phyloP scores from a whole-genome alignment of 1,140 invertebrate species.

The Hermetia illucens region DNA sequence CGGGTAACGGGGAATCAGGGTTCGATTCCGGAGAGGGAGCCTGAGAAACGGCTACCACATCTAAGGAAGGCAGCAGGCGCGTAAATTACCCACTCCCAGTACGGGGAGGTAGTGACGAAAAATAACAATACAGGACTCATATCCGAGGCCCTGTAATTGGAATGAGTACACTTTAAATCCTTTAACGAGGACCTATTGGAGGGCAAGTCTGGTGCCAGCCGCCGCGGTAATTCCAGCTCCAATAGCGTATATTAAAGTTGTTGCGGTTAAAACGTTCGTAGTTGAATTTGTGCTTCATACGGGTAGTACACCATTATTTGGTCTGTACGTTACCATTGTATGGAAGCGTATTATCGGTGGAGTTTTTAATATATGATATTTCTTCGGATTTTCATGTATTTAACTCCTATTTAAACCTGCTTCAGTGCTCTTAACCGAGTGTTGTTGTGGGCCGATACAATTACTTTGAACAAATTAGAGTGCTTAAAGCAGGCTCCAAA shows the following conservation, averaged over 20 bases:
- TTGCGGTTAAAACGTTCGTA: constrained; percentile 50
- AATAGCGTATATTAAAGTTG: constrained; percentile 78
- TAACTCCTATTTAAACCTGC: no score
- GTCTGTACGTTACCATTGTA: neutral
- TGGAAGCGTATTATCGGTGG: no score
- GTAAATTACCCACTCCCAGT: constrained; percentile 58
- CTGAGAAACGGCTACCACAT: constrained; percentile 84
- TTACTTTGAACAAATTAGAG: constrained; percentile 68
- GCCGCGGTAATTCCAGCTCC: constrained; percentile 85
- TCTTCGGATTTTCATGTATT: no score
- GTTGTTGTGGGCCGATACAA: neutral
- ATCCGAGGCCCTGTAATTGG: constrained; percentile 61
- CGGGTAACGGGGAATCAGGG: constrained; percentile 56
- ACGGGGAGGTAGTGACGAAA: constrained; percentile 72
- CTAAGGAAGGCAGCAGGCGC: constrained; percentile 72
- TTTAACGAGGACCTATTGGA: constrained; percentile 78
- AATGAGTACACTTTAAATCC: constrained; percentile 83
- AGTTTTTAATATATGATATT: no score
- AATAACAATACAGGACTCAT: constrained; percentile 74
- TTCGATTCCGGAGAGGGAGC: constrained; percentile 79
- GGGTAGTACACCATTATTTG: neutral
- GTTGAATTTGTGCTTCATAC: constrained; percentile 25
- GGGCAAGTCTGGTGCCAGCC: constrained; percentile 86
- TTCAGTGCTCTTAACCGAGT: neutral
- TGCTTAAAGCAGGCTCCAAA: constrained; percentile 60